These are phyloP conservation scores for Seriola quinqueradiata DNA, from an alignment of 2,113 vertebrate species.

Conservation along the genomic window DNA sequence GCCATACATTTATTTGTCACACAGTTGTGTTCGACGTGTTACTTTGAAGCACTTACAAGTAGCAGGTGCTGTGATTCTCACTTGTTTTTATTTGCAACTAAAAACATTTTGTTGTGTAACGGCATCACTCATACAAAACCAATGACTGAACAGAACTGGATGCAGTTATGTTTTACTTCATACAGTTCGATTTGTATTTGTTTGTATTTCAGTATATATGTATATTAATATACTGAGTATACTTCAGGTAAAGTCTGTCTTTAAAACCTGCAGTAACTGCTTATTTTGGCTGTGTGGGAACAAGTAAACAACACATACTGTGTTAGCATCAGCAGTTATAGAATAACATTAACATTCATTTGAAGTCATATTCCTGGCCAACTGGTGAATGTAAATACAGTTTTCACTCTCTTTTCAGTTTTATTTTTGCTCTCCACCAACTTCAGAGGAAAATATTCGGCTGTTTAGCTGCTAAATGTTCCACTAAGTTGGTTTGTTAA, in stretches of 20 bases:
- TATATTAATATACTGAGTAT: too few relatives aligned
- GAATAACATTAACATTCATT: too few relatives aligned
- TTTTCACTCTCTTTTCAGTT: neutral
- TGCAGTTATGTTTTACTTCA: neutral
- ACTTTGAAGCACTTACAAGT: conserved; percentile 4
- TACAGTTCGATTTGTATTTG: too few relatives aligned
- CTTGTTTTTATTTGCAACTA: conserved; percentile 11
- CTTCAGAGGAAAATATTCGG: neutral
- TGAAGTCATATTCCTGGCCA: neutral
- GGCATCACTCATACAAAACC: neutral
- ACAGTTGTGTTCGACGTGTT: conserved; percentile 10
- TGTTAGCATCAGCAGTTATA: too few relatives aligned
- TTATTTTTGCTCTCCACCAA: neutral
- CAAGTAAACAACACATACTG: too few relatives aligned
- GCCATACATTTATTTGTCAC: conserved; percentile 24
- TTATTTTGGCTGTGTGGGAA: too few relatives aligned
- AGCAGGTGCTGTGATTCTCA: neutral
- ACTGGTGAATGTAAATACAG: neutral
- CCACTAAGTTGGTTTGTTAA: too few relatives aligned
- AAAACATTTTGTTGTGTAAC: conserved; percentile 8
- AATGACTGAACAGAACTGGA: neutral
- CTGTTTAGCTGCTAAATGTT: neutral
- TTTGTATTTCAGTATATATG: too few relatives aligned
- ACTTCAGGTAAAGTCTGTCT: too few relatives aligned
- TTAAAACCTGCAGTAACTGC: too few relatives aligned